Base-by-base conservation (phyloP, 2,113 vertebrate species). In the Urocynchramus pylzowi region DNA sequence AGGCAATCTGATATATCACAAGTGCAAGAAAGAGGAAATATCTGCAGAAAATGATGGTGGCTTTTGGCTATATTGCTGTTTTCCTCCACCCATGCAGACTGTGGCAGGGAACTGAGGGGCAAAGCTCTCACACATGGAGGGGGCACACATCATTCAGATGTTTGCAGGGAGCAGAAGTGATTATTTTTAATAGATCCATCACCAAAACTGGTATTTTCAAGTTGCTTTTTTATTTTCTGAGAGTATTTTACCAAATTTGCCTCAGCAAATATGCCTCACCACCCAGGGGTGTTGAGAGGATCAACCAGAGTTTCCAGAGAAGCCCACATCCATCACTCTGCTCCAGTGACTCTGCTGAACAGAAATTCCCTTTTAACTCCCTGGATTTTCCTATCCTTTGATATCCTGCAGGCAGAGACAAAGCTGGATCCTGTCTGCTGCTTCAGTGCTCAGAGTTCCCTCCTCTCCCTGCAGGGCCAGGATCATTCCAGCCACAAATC, bases 1-100 rank as follows among this genome's bases (percentile, higher is more conserved):
- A 95, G 49, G 78, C 22, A 92, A 85, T 77, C 84, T 83, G 87
- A 94, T 85, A 13, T 13, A 95, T 87, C 57, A 82, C 33, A 85
- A 64, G 61, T 61, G 67, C 26, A 74, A 89, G 63, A 31, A 80
- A 69, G 23, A 78, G 37, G 52, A 71, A 88, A 67, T 78, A 59
- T 31, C 75, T 82, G 75, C 70, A 92, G 61, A 85, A 95, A 96
- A 68, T 28, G 9, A 64, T 35, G 37, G 87, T 76, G 63, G 92
- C 69, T 95, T 93, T 94, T 76, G 86, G 88, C 82, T 77, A 4
- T 16, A 8, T 53, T 57, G 83, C 79, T 81, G 53, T 39, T 95
- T 67, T 57, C 41, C 76, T 87, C 33, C 54, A 87, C 6, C 1
- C 41, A 75, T 13, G 67, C 15, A 65, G 49, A 56, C 8, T 26